Evolutionary conservation across 2,888 invertebrate genomes (phyloP), one percentile per base, ranked within the genome.

Genomic region (Carabus problematicus): DNA sequence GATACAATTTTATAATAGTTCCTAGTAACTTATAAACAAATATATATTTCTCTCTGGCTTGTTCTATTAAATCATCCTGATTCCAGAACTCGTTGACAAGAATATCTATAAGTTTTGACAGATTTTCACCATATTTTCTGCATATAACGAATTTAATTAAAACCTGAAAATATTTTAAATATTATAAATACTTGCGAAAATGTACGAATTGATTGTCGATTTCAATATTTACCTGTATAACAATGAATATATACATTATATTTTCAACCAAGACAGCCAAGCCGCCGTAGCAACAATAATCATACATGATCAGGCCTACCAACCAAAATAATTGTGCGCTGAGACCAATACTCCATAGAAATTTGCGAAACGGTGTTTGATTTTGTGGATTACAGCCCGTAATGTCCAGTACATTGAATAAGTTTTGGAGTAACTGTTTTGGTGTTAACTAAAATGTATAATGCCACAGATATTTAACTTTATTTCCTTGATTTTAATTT

Each of bases 51-150:
- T 54, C 41, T 3, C 16, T 52, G 40, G 52, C 63, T 41, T 52
- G 12, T 41, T 52, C 19, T 12, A 63, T 41, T 14, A 63, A 18
- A 16, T 63, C 29, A 9, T 63, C 19, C 4, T 54, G 42, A 8
- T 40, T 63, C 63, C 63, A 63, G 19, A 63, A 63, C 8, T 12
- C 54, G n/a, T 54, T 54, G 41, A 54, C 41, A 6, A 63, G n/a
- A 18, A 14, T 54, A n/a, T 52, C 16, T 6, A 63, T n/a, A 18
- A 39, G 41, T 41, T 39, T 54, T 8, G 54, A 40, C 7, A 63
- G 40, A 16, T 52, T 41, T 41, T 41, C 18, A 8, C n/a, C 8
- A n/a, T 42, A 63, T 39, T 54, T 63, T 6, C 41, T 40, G 19
- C 63, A 11, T 14, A 63, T 63, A n/a, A 29, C 1, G 42, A 63